These are phyloP conservation scores for Willisornis vidua DNA, from an alignment of 2,113 vertebrate species.

Conservation along the genomic window DNA sequence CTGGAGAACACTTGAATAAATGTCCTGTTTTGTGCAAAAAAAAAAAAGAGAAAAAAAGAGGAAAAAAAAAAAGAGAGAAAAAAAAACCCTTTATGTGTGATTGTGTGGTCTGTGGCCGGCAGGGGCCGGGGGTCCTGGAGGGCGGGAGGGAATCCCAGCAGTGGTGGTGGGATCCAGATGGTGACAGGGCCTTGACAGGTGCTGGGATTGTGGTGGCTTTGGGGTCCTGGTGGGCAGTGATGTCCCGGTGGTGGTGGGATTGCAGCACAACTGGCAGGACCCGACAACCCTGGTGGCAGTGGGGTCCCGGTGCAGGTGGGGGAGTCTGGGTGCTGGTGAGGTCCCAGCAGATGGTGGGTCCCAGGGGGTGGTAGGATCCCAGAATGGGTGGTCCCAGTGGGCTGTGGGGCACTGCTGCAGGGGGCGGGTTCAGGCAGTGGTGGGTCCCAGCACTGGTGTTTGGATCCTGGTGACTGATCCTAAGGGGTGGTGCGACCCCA, in stretches of 20 bases:
- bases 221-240: neutral
- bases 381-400: neutral
- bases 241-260: neutral
- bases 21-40: slow-evolving; percentile 94
- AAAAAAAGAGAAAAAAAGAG: slow-evolving; percentile 33
- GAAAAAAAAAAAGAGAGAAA: neutral
- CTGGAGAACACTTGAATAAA: slow-evolving; percentile 99
- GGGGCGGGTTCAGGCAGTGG: neutral
- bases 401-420: too few species aligned
- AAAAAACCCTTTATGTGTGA: neutral
- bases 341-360: neutral
- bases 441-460: neutral
- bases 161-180: neutral
- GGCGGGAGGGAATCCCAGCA: neutral
- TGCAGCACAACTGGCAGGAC: too few species aligned
- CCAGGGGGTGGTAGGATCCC: neutral
- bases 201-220: neutral
- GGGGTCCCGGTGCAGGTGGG: neutral
- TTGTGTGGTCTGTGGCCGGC: neutral
- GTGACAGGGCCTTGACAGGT: too few species aligned
- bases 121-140: too few species aligned
- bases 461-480: neutral
- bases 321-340: neutral
- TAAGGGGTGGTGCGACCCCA: neutral
- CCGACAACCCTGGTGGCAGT: too few species aligned